Percentiles rank a stretch among this genome's conserved stretches.
Conservation (phyloP, 2,113 vertebrate species). For the Himantopus leucocephalus region DNA sequence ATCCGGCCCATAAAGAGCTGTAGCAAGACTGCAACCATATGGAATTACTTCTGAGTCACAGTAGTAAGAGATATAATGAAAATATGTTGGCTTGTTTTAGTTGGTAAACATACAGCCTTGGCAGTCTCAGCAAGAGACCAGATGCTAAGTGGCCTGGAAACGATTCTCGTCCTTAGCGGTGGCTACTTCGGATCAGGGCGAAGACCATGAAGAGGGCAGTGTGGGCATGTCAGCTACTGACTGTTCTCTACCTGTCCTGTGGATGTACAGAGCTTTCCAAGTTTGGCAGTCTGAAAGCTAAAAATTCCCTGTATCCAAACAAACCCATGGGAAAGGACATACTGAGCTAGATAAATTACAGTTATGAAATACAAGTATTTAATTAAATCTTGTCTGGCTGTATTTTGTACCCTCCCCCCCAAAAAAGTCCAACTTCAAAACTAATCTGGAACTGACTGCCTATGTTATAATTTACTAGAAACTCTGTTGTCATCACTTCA, state of each 20-base stretch:
- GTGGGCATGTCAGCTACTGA: background rate
- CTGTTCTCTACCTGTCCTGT: background rate
- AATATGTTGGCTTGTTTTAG: slow-evolving; percentile 41
- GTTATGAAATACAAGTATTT: slow-evolving; percentile 60
- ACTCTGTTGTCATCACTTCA: slow-evolving; percentile 61
- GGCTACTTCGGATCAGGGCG: background rate
- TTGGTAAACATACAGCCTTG: slow-evolving; percentile 19
- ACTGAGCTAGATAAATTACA: slow-evolving; percentile 38
- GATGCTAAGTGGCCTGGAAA: background rate
- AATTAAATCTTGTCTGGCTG: slow-evolving; percentile 55
- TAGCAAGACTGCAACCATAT: slow-evolving; percentile 33
- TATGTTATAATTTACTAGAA: slow-evolving; percentile 63
- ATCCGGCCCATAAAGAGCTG: background rate
- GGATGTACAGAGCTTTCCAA: background rate
- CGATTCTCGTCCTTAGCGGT: background rate
- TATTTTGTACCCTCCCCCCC: background rate
- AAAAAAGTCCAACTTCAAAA: background rate
- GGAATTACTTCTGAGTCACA: slow-evolving; percentile 38
- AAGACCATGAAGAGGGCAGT: background rate
- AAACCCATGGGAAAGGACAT: slow-evolving; percentile 31
- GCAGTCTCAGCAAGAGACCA: background rate
- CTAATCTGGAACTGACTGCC: slow-evolving; percentile 39
- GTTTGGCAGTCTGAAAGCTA: background rate
- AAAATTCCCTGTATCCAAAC: slow-evolving; percentile 5
- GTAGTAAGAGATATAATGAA: slow-evolving; percentile 17